Evolutionary conservation across 1,140 invertebrate species (phyloP).

Genomic region (Camponotus floridanus): DNA sequence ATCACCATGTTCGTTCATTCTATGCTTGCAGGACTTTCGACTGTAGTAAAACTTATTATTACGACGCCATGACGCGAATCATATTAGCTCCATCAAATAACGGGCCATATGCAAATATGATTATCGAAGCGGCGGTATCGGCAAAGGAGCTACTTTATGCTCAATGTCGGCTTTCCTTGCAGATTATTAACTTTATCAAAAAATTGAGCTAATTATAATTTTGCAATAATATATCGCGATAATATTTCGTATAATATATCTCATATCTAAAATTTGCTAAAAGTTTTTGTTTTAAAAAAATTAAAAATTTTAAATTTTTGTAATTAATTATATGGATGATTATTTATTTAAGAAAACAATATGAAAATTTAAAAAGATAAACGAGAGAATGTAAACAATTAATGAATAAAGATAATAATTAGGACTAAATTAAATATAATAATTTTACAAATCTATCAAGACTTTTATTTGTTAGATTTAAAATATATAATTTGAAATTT

Average conservation of each 20-base stretch:
- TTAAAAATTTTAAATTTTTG: not conserved
- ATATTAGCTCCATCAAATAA: not conserved
- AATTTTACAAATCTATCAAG: too few relatives aligned
- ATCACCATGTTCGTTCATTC: not conserved
- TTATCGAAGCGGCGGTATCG: conserved; percentile 1
- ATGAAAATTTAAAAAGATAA: not conserved
- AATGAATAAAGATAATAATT: not conserved
- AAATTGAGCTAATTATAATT: conserved; percentile 2
- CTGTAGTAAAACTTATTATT: not conserved
- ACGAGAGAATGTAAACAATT: not conserved
- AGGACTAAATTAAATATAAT: not conserved
- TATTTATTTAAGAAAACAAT: not conserved
- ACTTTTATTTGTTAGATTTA: too few relatives aligned
- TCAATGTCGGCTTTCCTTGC: not conserved
- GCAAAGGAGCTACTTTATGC: not conserved
- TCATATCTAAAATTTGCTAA: not conserved
- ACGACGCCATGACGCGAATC: not conserved
- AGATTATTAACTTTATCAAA: not conserved
- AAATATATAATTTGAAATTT: too few relatives aligned
- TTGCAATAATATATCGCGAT: not conserved
- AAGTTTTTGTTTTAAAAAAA: not conserved
- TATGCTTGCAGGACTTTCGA: not conserved
- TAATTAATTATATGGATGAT: not conserved
- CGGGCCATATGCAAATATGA: conserved; percentile 1
- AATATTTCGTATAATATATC: not conserved